phyloP scores from a whole-genome alignment of 2,888 invertebrate genomes.

The Abscondita cerata region DNA sequence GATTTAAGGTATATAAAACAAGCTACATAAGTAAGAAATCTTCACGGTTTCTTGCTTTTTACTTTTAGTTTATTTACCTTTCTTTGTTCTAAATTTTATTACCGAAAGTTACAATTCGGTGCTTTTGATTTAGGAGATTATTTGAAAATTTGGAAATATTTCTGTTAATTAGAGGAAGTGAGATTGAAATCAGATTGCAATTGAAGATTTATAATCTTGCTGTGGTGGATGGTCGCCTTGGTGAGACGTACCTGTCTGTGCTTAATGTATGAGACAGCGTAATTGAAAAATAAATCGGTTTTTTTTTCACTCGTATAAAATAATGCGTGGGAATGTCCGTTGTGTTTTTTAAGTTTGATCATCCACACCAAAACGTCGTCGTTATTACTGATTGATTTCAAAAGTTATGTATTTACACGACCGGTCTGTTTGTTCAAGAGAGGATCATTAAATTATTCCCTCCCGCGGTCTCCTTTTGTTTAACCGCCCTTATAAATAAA shows the following conservation, averaged over 20 bases:
- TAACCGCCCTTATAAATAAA: constrained; percentile 51
- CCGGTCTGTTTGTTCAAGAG: constrained; percentile 55
- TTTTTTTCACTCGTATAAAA: constrained; percentile 8
- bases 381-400: constrained; percentile 58
- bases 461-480: constrained; percentile 53
- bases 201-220: too few species aligned
- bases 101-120: constrained; percentile 6
- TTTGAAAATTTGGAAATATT: constrained; percentile 2
- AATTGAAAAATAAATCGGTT: background rate
- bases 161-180: constrained; percentile 3
- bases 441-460: constrained; percentile 57
- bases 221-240: too few species aligned
- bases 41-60: constrained; percentile 11
- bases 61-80: constrained; percentile 5
- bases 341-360: constrained; percentile 44
- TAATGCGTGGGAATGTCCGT: constrained; percentile 35
- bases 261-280: background rate
- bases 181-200: too few species aligned
- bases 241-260: background rate
- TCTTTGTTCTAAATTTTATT: constrained; percentile 10
- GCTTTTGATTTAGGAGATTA: background rate
- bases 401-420: constrained; percentile 54
- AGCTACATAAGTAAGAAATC: constrained; percentile 16
- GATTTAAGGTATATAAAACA: constrained; percentile 15
- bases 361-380: constrained; percentile 43